These are phyloP conservation scores for Cerastoderma edule DNA, from an alignment of 2,888 invertebrate genomes.

Conservation along the genomic window DNA sequence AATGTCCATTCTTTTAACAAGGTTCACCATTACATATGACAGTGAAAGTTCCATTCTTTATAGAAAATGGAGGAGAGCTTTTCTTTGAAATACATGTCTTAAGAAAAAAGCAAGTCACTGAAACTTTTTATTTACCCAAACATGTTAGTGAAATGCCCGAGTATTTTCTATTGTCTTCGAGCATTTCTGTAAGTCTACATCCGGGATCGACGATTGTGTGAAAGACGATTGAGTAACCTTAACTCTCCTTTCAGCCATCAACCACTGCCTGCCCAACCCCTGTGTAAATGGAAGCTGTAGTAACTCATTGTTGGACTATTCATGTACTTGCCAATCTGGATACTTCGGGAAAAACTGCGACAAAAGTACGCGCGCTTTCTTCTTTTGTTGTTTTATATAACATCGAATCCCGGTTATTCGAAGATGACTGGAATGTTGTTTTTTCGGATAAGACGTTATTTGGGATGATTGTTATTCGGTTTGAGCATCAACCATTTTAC, in stretches of 20 bases:
- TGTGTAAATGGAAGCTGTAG: constrained; percentile 9
- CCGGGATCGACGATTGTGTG: no score
- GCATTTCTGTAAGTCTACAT: no score
- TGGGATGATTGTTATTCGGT: neutral
- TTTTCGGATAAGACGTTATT: neutral
- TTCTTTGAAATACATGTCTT: no score
- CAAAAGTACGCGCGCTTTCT: neutral
- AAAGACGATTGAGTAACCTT: neutral
- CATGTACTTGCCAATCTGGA: constrained; percentile 3
- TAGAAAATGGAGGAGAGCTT: no score
- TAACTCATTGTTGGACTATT: neutral
- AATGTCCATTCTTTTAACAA: no score
- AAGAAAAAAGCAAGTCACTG: no score
- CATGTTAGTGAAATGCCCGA: no score
- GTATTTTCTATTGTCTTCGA: no score
- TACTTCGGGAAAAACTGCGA: constrained; percentile 16
- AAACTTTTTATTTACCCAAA: no score
- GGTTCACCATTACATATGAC: no score
- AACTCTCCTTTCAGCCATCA: neutral
- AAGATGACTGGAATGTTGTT: neutral
- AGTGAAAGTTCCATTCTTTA: no score
- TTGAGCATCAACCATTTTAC: neutral
- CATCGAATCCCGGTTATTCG: neutral
- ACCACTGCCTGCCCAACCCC: constrained; percentile 5
- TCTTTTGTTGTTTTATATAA: neutral